Percentiles rank a stretch among this genome's conserved stretches.
These are phyloP conservation scores for Stegastes partitus DNA, from an alignment of 2,113 vertebrate genomes.

Conservation along the genomic window DNA sequence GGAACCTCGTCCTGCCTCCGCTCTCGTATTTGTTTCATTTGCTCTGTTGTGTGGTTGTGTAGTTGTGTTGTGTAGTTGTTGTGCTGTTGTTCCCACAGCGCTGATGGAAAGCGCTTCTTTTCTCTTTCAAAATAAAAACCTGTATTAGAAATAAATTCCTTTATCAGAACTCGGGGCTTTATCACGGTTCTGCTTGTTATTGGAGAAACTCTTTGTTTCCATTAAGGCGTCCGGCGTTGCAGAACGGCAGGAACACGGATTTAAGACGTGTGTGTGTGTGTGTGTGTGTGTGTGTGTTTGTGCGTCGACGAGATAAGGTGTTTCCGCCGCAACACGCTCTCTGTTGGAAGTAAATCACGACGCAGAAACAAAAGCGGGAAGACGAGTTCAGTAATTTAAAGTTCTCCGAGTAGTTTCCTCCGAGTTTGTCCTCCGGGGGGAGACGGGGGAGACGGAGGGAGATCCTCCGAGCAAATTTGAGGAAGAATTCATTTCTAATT, in stretches of 20 bases:
- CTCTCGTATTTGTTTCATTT: too few species aligned
- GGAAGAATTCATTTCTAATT: conserved; percentile 42
- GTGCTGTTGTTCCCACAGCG: neutral
- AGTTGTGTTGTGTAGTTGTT: too few species aligned
- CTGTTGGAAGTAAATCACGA: conserved; percentile 41
- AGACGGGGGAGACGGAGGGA: neutral
- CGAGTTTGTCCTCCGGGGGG: neutral
- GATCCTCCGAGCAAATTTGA: conserved; percentile 5
- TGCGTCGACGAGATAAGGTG: conserved; percentile 53
- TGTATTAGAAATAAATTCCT: conserved; percentile 41
- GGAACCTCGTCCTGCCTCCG: too few species aligned
- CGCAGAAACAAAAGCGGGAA: conserved; percentile 39
- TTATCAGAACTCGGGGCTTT: conserved; percentile 33
- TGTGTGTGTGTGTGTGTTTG: conserved; percentile 8
- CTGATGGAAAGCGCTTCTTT: neutral
- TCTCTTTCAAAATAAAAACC: conserved; percentile 33
- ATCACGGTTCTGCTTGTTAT: conserved; percentile 47
- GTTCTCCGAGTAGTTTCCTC: conserved; percentile 13
- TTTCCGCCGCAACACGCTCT: conserved; percentile 15
- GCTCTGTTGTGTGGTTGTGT: too few species aligned
- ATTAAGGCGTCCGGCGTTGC: conserved; percentile 55
- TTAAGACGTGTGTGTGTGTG: conserved; percentile 32
- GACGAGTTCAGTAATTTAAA: conserved; percentile 40
- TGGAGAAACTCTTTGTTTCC: conserved; percentile 64
- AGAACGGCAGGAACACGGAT: conserved; percentile 59